Evolutionary conservation across 2,888 invertebrate genomes (phyloP).

Genomic region (Drosophila colorata): DNA sequence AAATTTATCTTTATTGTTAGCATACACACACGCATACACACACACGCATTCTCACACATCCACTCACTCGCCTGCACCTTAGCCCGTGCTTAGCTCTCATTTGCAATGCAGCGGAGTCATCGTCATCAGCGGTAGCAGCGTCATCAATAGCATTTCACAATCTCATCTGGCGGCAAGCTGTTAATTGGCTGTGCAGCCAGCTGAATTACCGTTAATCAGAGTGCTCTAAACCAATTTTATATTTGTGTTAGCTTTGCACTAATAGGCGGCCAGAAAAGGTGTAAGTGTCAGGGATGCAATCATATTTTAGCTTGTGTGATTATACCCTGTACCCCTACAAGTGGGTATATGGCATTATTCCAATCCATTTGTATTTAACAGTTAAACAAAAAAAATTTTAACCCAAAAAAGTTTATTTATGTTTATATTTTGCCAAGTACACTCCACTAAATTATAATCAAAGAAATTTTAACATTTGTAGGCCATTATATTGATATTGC

Average conservation of each 20-base stretch:
- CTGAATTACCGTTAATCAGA: slow-evolving; percentile 37
- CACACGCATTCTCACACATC: slow-evolving; percentile 1
- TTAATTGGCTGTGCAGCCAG: slow-evolving; percentile 35
- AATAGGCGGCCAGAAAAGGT: slow-evolving; percentile 8
- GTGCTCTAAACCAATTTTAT: slow-evolving; percentile 24
- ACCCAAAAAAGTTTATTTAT: too few species aligned
- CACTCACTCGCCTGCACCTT: slow-evolving; percentile 21
- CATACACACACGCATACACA: slow-evolving; percentile 13
- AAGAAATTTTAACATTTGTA: neutral
- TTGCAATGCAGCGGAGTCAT: slow-evolving; percentile 36
- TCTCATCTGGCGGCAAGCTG: slow-evolving; percentile 28
- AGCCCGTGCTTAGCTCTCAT: slow-evolving; percentile 44
- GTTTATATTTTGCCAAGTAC: neutral
- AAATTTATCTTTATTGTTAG: slow-evolving; percentile 56
- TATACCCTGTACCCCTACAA: neutral
- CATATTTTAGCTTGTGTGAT: neutral
- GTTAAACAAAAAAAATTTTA: too few species aligned
- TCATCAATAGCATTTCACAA: slow-evolving; percentile 42
- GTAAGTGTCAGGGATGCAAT: slow-evolving; percentile 18
- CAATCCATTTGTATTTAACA: too few species aligned
- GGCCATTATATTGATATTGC: neutral
- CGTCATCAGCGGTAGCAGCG: slow-evolving; percentile 20
- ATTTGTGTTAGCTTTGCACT: slow-evolving; percentile 19
- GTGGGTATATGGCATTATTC: too few species aligned
- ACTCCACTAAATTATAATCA: neutral